Percentiles rank a stretch among this genome's conserved stretches.
Conservation (phyloP, 2,113 vertebrate genomes). For the Irena cyanogastra region DNA sequence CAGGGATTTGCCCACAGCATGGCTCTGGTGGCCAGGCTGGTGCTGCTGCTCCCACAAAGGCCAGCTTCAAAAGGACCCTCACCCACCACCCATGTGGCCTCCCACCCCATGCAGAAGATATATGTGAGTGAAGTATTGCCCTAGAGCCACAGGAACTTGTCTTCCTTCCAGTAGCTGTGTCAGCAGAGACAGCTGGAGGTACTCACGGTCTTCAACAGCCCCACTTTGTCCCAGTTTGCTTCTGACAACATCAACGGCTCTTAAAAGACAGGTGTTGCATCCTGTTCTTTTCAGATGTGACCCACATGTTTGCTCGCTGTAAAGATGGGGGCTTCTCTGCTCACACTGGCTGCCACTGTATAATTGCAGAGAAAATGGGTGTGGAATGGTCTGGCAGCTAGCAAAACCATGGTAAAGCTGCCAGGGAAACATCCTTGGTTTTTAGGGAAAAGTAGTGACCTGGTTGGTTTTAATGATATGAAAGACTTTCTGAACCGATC, state of each 20-base stretch:
- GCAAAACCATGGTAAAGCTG: not conserved
- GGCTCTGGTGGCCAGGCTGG: not conserved
- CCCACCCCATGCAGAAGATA: not conserved
- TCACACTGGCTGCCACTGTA: not conserved
- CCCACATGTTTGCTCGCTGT: not conserved
- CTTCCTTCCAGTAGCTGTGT: not conserved
- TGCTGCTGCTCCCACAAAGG: not conserved
- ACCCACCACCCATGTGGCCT: rapidly evolving
- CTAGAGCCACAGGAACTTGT: not conserved
- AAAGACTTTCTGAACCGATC: not conserved
- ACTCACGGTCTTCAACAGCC: not conserved
- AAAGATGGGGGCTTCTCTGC: not conserved
- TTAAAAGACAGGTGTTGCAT: not conserved
- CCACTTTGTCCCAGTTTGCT: not conserved
- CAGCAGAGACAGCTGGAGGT: not conserved
- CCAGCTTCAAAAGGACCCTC: not conserved
- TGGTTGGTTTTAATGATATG: not conserved
- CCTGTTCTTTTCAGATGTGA: not conserved
- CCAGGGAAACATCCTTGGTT: rapidly evolving
- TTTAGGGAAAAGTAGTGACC: not conserved
- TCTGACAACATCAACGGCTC: not conserved
- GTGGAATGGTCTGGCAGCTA: not conserved
- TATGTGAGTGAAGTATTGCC: not conserved
- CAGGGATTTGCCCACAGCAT: not conserved
- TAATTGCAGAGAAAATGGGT: not conserved